Evolutionary conservation across 2,113 vertebrate genomes (phyloP).

Genomic region (Megaceryle maxima): DNA sequence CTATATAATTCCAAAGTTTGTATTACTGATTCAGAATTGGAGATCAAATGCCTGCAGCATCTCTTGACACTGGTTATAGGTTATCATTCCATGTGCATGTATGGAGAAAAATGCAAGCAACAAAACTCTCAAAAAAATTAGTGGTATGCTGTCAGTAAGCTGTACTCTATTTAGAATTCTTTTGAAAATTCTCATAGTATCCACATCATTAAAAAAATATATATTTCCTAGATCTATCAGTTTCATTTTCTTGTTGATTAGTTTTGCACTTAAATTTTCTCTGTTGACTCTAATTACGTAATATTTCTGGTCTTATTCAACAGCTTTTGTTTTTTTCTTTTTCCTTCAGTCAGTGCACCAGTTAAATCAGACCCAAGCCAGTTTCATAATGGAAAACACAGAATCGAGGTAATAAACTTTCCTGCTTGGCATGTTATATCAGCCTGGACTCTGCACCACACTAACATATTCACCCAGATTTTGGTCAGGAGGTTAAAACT

Average conservation of each 20-base stretch:
- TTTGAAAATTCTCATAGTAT: background rate
- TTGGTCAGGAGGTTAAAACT: background rate
- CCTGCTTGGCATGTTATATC: background rate
- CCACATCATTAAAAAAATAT: background rate
- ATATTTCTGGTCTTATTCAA: background rate
- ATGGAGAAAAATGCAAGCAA: background rate
- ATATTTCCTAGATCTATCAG: background rate
- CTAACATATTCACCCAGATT: background rate
- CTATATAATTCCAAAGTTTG: background rate
- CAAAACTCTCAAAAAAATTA: background rate
- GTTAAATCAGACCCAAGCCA: background rate
- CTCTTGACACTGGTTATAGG: background rate
- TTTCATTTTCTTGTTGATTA: background rate
- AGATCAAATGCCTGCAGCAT: conserved; percentile 2
- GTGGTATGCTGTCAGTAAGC: background rate
- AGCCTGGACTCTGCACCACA: background rate
- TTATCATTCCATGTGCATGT: background rate
- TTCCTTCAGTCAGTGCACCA: background rate
- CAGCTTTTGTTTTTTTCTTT: background rate
- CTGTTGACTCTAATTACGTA: background rate
- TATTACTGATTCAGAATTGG: background rate
- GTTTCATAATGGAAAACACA: background rate
- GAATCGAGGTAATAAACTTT: background rate
- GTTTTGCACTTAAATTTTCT: background rate
- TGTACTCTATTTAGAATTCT: background rate